Base-by-base conservation (phyloP, 1,140 invertebrate species). In the Drosophila ananassae region DNA sequence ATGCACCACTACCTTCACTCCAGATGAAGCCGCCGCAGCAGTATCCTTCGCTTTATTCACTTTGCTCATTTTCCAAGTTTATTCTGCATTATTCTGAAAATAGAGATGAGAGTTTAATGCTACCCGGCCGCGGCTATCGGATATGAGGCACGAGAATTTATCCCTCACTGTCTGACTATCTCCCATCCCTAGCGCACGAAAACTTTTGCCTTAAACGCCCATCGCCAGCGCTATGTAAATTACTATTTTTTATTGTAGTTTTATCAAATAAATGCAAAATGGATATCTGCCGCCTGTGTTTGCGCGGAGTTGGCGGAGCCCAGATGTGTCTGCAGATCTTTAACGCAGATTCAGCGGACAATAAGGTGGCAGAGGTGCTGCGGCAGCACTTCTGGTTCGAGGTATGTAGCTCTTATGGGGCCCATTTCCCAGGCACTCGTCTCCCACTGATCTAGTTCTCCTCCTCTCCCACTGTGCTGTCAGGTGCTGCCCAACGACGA, bases 331-430 rank as follows among this genome's bases (percentile, higher is more conserved):
- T 84, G 44, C 81, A 77, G 32, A 84, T 84, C 60, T 84, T 84
- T 56, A 69, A 79, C 51, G 53, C 54, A 13, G 73, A 59, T 39
- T 28, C 56, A 24, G 57, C 59, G 41, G 76, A 76, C 24, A 64
- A 64, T 48, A 89, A 83, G 41, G 83, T 90, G 3, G 81, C 84
- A 0, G 64, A 83, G 41, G 66, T 91, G 54, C 56, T 91, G 41
- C 72, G 83, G 39, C 74, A 90, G 48, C 85, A 91, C 56, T 91
- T 91, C 66, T 91, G 90, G 90, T 91, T 91, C 50, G 82, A 91
- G 77, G 90, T 91, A 53, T 64, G 51, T 24, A 17, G 6, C 10
- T n/a, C 34, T 37, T 37, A 12, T 37, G 34, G 34, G 34, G 34
- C 34, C 34, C 2, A 37, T 37, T 37, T 12, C 34, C 10, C 34